A percentile compares a stretch with the other conserved stretches of the same genome.
phyloP scores from a whole-genome alignment of 1,140 invertebrate genomes.

The Brachionus manjavacas region DNA sequence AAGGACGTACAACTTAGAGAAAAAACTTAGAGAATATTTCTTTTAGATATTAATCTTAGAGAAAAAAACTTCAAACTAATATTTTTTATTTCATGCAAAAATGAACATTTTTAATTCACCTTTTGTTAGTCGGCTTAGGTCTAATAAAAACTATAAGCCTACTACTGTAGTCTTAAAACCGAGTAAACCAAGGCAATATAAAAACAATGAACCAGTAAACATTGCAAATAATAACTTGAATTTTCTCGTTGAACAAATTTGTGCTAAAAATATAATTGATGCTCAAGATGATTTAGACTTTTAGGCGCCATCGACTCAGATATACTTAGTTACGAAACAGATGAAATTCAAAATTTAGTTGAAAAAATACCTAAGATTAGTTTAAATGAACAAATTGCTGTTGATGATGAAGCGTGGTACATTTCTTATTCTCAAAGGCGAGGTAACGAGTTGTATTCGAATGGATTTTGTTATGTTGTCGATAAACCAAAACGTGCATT shows the following conservation, averaged over 20 bases:
- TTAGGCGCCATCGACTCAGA: neutral
- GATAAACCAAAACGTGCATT: neutral
- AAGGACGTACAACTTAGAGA: too few relatives aligned
- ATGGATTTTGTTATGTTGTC: neutral
- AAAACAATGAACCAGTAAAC: neutral
- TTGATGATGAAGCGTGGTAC: neutral
- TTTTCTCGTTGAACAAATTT: neutral
- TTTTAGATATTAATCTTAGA: too few relatives aligned
- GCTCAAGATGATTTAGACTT: neutral
- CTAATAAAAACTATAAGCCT: too few relatives aligned
- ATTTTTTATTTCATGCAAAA: too few relatives aligned
- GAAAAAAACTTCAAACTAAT: too few relatives aligned
- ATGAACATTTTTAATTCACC: too few relatives aligned
- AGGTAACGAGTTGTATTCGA: neutral
- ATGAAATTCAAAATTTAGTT: neutral
- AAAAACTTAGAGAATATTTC: too few relatives aligned
- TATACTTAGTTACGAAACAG: neutral
- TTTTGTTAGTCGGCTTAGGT: too few relatives aligned
- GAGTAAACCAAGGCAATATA: neutral
- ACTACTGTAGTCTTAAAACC: neutral
- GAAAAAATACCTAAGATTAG: neutral
- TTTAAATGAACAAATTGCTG: neutral
- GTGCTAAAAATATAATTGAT: neutral
- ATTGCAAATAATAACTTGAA: neutral
- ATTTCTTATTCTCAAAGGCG: neutral